Evolutionary conservation across 1,140 invertebrate genomes (phyloP).

Genomic region (Coboldia fuscipes): DNA sequence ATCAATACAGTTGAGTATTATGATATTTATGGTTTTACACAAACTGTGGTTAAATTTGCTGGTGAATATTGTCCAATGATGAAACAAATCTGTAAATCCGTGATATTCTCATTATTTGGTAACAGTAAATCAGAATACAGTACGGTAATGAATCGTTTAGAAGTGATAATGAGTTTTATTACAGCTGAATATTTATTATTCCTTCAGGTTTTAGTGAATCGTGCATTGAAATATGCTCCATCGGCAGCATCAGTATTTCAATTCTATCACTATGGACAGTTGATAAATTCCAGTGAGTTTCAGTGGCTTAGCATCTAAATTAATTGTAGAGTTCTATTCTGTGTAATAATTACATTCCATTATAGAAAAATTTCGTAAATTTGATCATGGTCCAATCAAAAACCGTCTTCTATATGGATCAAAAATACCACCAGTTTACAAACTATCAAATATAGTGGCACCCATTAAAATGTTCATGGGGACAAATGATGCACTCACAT

Average conservation of each 20-base stretch:
- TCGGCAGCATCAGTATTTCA: neutral
- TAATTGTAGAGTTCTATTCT: neutral
- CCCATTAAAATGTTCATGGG: neutral
- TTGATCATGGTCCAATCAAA: neutral
- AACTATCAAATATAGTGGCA: neutral
- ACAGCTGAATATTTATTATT: neutral
- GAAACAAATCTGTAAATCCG: neutral
- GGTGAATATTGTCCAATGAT: no score
- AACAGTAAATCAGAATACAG: neutral
- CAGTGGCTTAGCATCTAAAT: neutral
- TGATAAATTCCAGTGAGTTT: neutral
- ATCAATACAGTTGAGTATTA: neutral
- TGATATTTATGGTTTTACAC: neutral
- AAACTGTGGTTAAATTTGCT: no score
- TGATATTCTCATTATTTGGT: neutral
- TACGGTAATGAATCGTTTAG: neutral
- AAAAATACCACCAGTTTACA: neutral
- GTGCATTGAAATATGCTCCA: neutral
- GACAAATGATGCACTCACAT: neutral
- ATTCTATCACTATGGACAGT: neutral
- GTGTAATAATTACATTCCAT: neutral
- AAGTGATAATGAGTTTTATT: neutral
- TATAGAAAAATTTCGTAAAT: neutral
- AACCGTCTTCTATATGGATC: neutral
- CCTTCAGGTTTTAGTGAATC: neutral